phyloP scores from a whole-genome alignment of 2,113 vertebrate species.

The Cynopterus brachyotis region DNA sequence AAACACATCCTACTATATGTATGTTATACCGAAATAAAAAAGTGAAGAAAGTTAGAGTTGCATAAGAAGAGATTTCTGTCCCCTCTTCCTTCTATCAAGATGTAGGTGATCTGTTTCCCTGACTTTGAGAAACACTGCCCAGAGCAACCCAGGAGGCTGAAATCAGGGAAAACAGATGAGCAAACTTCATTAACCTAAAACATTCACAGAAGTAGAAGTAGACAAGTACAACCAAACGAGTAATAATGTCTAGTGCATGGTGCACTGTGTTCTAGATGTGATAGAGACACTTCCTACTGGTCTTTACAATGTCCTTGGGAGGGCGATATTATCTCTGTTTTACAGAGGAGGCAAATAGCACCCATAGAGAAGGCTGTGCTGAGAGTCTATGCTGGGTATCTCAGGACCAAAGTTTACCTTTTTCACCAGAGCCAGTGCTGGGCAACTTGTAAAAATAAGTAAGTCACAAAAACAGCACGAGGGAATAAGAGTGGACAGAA shows the following conservation, averaged over 20 bases:
- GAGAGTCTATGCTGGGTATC: not conserved
- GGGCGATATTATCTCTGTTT: not conserved
- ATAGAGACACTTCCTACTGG: not conserved
- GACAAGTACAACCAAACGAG: not conserved
- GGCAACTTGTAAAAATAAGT: not conserved
- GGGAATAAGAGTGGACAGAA: not conserved
- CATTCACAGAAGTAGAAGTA: not conserved
- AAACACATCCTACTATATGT: not conserved
- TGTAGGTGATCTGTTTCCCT: not conserved
- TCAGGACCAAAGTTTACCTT: not conserved
- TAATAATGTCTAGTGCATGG: not conserved
- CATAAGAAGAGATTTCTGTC: not conserved
- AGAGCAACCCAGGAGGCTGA: not conserved
- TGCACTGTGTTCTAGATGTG: not conserved
- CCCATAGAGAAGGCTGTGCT: not conserved
- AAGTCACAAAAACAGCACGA: not conserved
- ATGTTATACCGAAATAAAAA: not conserved
- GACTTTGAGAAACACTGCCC: not conserved
- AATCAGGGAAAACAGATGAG: not conserved
- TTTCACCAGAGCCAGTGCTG: not conserved
- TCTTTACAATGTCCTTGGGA: not conserved
- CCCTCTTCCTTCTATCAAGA: not conserved
- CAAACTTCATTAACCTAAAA: not conserved
- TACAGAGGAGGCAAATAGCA: not conserved
- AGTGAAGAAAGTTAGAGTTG: not conserved